These are phyloP conservation scores for Venturia canescens DNA, from an alignment of 1,140 invertebrate species.

Conservation along the genomic window DNA sequence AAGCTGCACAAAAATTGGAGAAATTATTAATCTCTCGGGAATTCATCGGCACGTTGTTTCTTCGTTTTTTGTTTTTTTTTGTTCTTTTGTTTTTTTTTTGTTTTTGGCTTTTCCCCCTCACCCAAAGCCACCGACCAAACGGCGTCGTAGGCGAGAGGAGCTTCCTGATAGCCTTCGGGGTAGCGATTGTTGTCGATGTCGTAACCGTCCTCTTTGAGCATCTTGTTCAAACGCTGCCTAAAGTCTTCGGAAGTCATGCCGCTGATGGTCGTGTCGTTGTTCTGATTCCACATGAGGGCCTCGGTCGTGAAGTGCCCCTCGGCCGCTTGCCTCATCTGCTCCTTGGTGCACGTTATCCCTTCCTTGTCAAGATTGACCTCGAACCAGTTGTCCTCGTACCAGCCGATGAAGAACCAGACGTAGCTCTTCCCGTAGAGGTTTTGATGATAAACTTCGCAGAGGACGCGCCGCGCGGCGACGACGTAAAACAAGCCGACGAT, in stretches of 20 bases:
- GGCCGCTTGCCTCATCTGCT: slow-evolving; percentile 95
- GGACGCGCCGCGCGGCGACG: slow-evolving; percentile 94
- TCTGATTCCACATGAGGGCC: slow-evolving; percentile 98
- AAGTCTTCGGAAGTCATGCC: slow-evolving; percentile 92
- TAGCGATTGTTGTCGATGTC: slow-evolving; percentile 89
- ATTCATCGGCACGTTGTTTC: neutral
- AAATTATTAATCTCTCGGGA: neutral
- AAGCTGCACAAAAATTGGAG: slow-evolving; percentile 80
- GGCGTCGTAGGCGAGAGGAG: slow-evolving; percentile 98
- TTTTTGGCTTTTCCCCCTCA: slow-evolving; percentile 67
- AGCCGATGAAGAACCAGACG: slow-evolving; percentile 99
- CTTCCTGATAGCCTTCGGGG: slow-evolving; percentile 97
- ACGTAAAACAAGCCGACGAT: slow-evolving; percentile 99
- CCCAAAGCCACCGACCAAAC: slow-evolving; percentile 97
- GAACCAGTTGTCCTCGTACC: slow-evolving; percentile 99
- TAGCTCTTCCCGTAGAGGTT: slow-evolving; percentile 96
- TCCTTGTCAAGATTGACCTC: slow-evolving; percentile 92
- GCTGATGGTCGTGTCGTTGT: slow-evolving; percentile 93
- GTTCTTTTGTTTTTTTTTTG: neutral
- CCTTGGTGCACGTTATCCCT: slow-evolving; percentile 92
- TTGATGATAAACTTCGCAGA: slow-evolving; percentile 98
- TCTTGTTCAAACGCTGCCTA: slow-evolving; percentile 86
- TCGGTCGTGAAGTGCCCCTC: slow-evolving; percentile 99
- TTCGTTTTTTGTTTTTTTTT: slow-evolving; percentile 25
- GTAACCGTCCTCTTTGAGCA: slow-evolving; percentile 86